These are phyloP conservation scores for Schizopygopsis pylzovi DNA, from an alignment of 2,797 vertebrate genomes.

Conservation along the genomic window DNA sequence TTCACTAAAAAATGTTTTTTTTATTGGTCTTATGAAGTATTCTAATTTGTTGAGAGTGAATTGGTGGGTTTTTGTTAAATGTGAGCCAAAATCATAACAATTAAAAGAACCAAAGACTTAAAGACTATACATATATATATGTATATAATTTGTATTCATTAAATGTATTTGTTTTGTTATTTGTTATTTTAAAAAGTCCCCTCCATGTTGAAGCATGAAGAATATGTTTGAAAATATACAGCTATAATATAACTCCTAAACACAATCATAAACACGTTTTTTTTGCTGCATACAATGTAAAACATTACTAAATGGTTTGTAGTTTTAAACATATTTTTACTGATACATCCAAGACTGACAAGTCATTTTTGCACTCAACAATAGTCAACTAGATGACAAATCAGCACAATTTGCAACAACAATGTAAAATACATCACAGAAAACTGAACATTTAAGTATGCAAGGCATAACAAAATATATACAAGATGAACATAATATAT, in stretches of 20 bases:
- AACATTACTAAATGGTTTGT: background rate
- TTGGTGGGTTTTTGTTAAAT: no score
- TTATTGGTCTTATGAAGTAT: no score
- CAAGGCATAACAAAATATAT: background rate
- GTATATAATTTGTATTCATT: no score
- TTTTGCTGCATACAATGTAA: background rate
- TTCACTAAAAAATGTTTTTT: no score
- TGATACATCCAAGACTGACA: background rate
- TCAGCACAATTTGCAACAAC: background rate
- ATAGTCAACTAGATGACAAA: background rate
- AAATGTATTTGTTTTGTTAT: no score
- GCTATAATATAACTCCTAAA: background rate
- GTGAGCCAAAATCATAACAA: no score
- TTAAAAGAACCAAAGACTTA: no score
- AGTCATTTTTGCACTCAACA: background rate
- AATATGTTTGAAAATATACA: background rate
- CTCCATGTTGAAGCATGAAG: background rate
- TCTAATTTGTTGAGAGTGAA: no score
- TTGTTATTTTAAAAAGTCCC: background rate
- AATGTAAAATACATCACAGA: background rate
- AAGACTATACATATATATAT: no score
- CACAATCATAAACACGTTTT: background rate
- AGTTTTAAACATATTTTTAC: slow-evolving; percentile 9
- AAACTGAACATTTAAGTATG: background rate
- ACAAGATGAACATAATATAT: background rate